phyloP scores from a whole-genome alignment of 2,113 vertebrate genomes.

The Peromyscus maniculatus region DNA sequence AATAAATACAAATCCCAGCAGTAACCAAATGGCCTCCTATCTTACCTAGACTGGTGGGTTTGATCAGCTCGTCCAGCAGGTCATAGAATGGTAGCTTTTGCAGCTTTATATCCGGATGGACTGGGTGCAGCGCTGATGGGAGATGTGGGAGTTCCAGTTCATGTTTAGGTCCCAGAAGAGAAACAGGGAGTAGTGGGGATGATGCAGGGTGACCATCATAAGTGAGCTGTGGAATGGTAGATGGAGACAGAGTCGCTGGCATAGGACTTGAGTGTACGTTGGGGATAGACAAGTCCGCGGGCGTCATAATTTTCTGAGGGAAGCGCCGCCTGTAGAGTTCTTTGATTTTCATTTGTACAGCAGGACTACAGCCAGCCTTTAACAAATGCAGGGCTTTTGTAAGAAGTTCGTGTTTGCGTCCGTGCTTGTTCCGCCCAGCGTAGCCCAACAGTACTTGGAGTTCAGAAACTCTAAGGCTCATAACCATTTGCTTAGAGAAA shows the following conservation, averaged over 20 bases:
- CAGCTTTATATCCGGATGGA: constrained; percentile 98
- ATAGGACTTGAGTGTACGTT: constrained; percentile 94
- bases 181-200: constrained; percentile 95
- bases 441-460: constrained; percentile 99
- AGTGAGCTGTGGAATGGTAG: constrained; percentile 92
- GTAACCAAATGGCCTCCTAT: background rate
- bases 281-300: constrained; percentile 94
- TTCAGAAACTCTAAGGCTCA: constrained; percentile 99
- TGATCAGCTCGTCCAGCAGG: constrained; percentile 98
- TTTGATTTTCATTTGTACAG: constrained; percentile 99
- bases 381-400: constrained; percentile 98
- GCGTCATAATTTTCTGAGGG: constrained; percentile 97
- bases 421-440: constrained; percentile 99
- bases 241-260: constrained; percentile 92
- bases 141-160: constrained; percentile 98
- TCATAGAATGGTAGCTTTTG: constrained; percentile 99
- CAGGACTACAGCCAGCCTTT: constrained; percentile 98
- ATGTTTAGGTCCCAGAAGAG: constrained; percentile 97
- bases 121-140: constrained; percentile 94
- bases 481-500: constrained; percentile 98
- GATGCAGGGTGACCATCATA: constrained; percentile 95
- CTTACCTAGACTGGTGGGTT: constrained; percentile 98
- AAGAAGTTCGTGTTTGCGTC: constrained; percentile 99
- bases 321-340: constrained; percentile 98
- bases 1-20: background rate